These are phyloP conservation scores for Sphenodon punctatus DNA, from an alignment of 2,797 vertebrate genomes.

Conservation along the genomic window DNA sequence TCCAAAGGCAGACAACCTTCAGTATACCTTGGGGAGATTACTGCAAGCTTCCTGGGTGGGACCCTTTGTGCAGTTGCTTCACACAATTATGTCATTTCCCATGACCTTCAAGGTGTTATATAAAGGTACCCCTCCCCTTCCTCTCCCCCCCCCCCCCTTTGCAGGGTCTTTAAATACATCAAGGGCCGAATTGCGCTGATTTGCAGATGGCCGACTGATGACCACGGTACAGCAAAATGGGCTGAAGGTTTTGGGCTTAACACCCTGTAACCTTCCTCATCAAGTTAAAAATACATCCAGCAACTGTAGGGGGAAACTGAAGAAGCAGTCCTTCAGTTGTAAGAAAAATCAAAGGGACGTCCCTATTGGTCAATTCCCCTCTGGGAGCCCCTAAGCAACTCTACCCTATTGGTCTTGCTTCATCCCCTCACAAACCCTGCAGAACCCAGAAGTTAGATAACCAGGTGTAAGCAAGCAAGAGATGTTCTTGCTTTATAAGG, in stretches of 20 bases:
- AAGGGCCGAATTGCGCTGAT: constrained; percentile 54
- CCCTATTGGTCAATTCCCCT: background rate
- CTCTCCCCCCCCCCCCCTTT: constrained; percentile 29
- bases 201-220: constrained; percentile 35
- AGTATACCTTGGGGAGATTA: rapidly evolving
- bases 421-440: background rate
- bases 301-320: background rate
- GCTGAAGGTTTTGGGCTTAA: constrained; percentile 60
- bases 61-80: background rate
- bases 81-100: background rate
- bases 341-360: background rate
- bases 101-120: constrained; percentile 20
- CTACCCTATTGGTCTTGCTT: rapidly evolving
- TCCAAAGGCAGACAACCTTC: rapidly evolving
- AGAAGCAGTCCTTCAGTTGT: background rate
- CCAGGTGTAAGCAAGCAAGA: background rate
- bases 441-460: background rate
- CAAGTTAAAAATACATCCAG: constrained; percentile 61
- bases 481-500: background rate
- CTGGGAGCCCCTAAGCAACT: background rate
- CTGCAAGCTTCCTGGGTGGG: background rate
- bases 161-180: constrained; percentile 28
- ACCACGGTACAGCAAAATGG: constrained; percentile 25
- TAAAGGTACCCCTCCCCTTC: constrained; percentile 11
- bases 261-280: background rate